Evolutionary conservation across 2,113 vertebrate species (phyloP), one percentile per base, ranked within the genome.

Genomic region (Eleginops maclovinus): DNA sequence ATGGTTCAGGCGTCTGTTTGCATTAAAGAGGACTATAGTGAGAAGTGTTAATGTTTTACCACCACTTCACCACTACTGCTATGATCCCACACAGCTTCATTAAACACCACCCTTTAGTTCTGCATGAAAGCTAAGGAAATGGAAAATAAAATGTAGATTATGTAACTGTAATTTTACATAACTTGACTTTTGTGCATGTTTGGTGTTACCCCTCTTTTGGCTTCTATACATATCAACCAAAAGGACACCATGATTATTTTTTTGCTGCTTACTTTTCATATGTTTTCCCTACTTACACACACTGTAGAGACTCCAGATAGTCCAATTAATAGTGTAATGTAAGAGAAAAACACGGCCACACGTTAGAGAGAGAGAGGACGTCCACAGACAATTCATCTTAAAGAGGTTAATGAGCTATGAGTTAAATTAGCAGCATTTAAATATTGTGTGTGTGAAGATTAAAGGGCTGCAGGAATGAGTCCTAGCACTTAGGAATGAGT

Each of bases 1-100:
- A 78, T 69, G 70, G 58, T 72, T 60, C 12, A 54, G 22, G 22
- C 44, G 3, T 68, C 51, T 64, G 19, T 28, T n/a, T 71, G 59
- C 15, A 58, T 40, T 12, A 62, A 72, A 40, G 47, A 72, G 61
- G 58, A 21, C 3, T 60, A 46, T 31, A 40, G 41, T 43, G 24
- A 61, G 31, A 28, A 17, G 43, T 73, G 67, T 58, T 15, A 53
- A 26, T 41, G 15, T 26, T 56, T 22, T 55, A 28, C 24, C 49
- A 46, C 17, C 17, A 17, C 17, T 21, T 73, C 62, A 68, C n/a
- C n/a, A n/a, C n/a, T n/a, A n/a, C n/a, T 51, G 59, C 53, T 31
- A 22, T 40, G 24, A 21, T 21, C 60, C 21, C 43, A 3, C 17
- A 49, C 17, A 43, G 53, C 51, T 31, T 26, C 13, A 36, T 21